phyloP scores from a whole-genome alignment of 2,888 invertebrate genomes.

The Cancer borealis region DNA sequence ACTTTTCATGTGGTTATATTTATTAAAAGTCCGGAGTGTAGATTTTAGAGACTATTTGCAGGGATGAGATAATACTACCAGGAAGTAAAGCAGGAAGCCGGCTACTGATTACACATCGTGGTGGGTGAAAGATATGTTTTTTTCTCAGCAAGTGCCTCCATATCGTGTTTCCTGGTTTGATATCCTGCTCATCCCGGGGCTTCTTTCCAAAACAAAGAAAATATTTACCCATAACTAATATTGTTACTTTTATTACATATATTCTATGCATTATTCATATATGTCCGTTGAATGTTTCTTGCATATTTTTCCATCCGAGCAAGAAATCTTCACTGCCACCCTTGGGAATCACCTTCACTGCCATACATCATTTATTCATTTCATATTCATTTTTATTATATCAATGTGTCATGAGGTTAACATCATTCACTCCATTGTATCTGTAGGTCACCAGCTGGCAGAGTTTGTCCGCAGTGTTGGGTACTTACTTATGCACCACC shows the following conservation, averaged over 20 bases:
- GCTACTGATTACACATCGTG: neutral
- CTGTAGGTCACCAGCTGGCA: neutral
- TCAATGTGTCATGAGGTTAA: neutral
- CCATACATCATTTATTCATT: neutral
- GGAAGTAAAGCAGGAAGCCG: neutral
- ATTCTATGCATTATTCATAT: neutral
- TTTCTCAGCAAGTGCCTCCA: neutral
- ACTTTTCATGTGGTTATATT: neutral
- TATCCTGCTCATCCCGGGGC: too few relatives aligned
- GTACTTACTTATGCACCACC: neutral
- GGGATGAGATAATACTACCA: neutral
- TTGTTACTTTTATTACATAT: neutral
- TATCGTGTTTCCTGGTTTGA: neutral
- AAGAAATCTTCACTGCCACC: conserved; percentile 3
- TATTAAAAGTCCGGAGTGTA: neutral
- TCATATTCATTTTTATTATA: neutral
- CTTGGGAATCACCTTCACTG: neutral
- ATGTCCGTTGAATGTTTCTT: neutral
- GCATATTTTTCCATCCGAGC: neutral
- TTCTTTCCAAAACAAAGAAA: neutral
- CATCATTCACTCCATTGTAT: neutral
- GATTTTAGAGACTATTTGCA: neutral
- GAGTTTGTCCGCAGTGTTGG: neutral
- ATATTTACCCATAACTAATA: neutral
- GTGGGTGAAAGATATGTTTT: neutral